Percentiles rank a stretch among this genome's conserved stretches.
phyloP scores from a whole-genome alignment of 2,888 invertebrate genomes.

The Hyposoter didymator region DNA sequence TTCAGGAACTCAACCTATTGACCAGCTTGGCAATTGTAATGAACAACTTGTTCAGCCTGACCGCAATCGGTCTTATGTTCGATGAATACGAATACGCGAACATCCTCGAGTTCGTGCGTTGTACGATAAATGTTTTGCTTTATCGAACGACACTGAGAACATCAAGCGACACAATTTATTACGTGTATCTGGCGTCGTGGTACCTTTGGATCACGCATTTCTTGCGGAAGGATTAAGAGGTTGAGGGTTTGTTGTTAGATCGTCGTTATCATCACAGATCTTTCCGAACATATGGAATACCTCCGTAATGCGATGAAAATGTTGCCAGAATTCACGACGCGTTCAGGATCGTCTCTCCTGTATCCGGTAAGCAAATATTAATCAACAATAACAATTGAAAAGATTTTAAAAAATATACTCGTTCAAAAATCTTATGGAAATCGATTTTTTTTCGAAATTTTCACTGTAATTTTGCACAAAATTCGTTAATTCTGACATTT shows the following conservation, averaged over 20 bases:
- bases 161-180: conserved; percentile 67
- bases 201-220: conserved; percentile 74
- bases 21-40: conserved; percentile 86
- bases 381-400: background rate
- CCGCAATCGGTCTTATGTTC: conserved; percentile 90
- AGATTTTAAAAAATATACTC: no score
- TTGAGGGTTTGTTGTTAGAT: conserved; percentile 10
- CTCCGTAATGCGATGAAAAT: conserved; percentile 35
- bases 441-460: background rate
- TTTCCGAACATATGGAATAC: conserved; percentile 15
- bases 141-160: conserved; percentile 41
- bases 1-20: conserved; percentile 87
- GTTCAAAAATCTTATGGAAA: background rate
- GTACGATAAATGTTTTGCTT: conserved; percentile 86
- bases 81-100: conserved; percentile 88
- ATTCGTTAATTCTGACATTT: no score
- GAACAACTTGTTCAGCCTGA: conserved; percentile 89
- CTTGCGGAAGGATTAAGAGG: conserved; percentile 53
- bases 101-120: conserved; percentile 88
- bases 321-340: background rate
- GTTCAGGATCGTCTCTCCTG: conserved; percentile 12
- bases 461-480: no score
- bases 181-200: conserved; percentile 71
- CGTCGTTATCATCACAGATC: conserved; percentile 12
- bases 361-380: conserved; percentile 25